A percentile compares a stretch with the other conserved stretches of the same genome.
phyloP scores from a whole-genome alignment of 2,113 vertebrate species.

The Gobius niger region DNA sequence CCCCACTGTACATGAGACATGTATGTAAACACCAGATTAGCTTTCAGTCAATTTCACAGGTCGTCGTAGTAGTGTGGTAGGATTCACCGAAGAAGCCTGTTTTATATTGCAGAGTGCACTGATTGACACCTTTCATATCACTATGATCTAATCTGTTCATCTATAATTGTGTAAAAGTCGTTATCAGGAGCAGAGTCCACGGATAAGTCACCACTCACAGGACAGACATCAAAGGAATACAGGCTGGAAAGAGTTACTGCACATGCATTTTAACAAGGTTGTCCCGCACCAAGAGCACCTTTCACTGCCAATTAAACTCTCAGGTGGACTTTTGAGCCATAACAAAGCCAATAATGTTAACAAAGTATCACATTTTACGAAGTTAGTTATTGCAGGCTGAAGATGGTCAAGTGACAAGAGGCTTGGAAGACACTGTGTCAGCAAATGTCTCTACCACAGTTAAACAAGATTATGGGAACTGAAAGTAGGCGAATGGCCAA shows the following conservation, averaged over 20 bases:
- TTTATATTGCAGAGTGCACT: neutral
- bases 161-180: constrained; percentile 8
- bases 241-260: neutral
- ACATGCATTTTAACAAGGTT: constrained; percentile 11
- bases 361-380: too few relatives aligned
- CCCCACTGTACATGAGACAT: neutral
- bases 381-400: neutral
- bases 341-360: too few relatives aligned
- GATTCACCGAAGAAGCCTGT: neutral
- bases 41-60: too few relatives aligned
- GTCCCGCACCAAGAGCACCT: neutral
- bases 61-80: too few relatives aligned
- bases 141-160: constrained; percentile 31
- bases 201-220: constrained; percentile 42
- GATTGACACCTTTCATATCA: constrained; percentile 22
- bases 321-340: constrained; percentile 34
- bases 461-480: neutral
- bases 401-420: neutral
- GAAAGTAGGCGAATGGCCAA: neutral
- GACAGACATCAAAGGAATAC: neutral
- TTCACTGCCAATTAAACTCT: constrained; percentile 24
- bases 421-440: neutral
- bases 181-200: constrained; percentile 54
- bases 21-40: neutral
- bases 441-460: neutral